A percentile compares a stretch with the other conserved stretches of the same genome.
Evolutionary conservation across 2,113 vertebrate species (phyloP).

Genomic region (Nyctibius bracteatus): DNA sequence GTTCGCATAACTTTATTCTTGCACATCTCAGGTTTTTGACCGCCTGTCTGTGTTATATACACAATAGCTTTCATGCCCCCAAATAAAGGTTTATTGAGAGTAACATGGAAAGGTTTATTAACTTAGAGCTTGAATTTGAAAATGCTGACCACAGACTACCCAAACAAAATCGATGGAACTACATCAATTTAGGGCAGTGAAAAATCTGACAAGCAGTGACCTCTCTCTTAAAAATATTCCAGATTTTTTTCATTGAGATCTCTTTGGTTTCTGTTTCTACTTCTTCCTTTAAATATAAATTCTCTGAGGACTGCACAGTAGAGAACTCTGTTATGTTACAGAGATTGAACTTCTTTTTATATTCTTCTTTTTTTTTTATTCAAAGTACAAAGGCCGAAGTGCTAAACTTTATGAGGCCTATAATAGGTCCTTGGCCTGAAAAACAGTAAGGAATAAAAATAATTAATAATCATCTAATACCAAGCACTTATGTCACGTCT

Average conservation of each 20-base stretch:
- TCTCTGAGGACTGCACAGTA: not conserved
- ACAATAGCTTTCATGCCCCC: not conserved
- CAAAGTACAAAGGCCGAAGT: not conserved
- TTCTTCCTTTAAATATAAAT: not conserved
- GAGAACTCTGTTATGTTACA: not conserved
- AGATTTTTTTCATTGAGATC: fast-evolving
- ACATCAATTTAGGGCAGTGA: not conserved
- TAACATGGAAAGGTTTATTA: not conserved
- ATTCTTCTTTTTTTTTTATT: not conserved
- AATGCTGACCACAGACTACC: not conserved
- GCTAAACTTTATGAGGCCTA: conserved; percentile 17
- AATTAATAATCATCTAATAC: conserved; percentile 29
- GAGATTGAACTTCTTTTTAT: not conserved
- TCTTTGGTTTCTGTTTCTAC: not conserved
- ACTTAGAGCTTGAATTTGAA: not conserved
- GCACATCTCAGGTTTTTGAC: not conserved
- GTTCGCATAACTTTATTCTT: not conserved
- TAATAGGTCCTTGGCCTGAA: not conserved
- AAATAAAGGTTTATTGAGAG: not conserved
- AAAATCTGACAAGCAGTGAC: not conserved
- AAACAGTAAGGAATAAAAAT: conserved; percentile 41
- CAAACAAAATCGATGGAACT: not conserved
- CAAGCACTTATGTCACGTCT: conserved; percentile 32
- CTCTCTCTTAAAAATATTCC: not conserved
- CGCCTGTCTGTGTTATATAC: not conserved